Evolutionary conservation across 2,113 vertebrate species (phyloP).

Genomic region (Macrotis lagotis): DNA sequence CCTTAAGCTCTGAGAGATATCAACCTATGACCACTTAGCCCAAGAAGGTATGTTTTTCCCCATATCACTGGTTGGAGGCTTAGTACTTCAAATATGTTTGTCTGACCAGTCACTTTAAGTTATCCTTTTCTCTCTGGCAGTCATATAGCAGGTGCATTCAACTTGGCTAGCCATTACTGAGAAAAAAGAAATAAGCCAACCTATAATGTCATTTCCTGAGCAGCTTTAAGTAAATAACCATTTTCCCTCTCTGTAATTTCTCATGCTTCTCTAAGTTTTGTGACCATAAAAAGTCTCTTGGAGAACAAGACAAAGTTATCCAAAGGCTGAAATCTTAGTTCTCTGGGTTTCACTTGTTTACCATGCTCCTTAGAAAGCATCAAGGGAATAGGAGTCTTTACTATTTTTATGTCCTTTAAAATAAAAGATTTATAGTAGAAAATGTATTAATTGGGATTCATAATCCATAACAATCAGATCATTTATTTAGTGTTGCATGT

Average conservation of each 20-base stretch:
- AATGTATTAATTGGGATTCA: background rate
- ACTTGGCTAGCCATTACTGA: background rate
- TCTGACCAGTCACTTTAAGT: background rate
- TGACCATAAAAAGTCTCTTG: background rate
- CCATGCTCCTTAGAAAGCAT: background rate
- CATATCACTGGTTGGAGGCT: background rate
- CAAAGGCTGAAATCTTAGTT: background rate
- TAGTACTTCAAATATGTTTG: background rate
- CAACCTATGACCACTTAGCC: background rate
- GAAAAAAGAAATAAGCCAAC: background rate
- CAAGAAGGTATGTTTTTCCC: background rate
- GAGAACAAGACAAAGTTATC: background rate
- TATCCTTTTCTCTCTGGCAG: background rate
- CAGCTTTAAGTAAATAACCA: background rate
- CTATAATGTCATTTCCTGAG: slow-evolving; percentile 11
- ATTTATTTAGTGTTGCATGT: background rate
- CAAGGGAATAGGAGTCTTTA: slow-evolving; percentile 11
- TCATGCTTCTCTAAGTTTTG: background rate
- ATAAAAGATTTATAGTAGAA: background rate
- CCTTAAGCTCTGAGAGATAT: slow-evolving; percentile 11
- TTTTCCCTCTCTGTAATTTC: slow-evolving; percentile 7
- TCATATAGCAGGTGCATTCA: background rate
- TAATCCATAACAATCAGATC: background rate
- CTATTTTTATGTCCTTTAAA: slow-evolving; percentile 36
- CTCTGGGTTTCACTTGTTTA: background rate